A percentile compares a stretch with the other conserved stretches of the same genome.
These are phyloP conservation scores for Phenganax stokvisi DNA, from an alignment of 92 coral and sea anemone genomes.

Conservation along the genomic window DNA sequence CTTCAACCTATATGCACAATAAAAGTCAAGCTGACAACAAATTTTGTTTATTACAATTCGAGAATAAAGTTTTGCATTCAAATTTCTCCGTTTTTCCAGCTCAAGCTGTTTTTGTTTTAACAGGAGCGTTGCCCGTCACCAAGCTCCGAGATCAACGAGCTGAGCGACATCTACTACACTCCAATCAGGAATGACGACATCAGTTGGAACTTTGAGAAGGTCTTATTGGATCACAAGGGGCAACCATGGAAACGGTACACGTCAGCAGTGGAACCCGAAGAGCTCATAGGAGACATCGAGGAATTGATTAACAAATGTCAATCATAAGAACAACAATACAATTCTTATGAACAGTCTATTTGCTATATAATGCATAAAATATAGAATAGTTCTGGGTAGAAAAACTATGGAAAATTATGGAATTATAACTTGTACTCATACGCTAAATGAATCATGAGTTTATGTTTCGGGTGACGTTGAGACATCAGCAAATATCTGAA, in stretches of 20 bases:
- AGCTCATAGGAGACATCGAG: conserved; percentile 57
- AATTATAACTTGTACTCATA: neutral
- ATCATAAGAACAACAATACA: neutral
- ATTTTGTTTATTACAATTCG: too few relatives aligned
- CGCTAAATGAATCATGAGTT: neutral
- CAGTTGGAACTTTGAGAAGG: conserved; percentile 92
- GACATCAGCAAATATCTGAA: neutral
- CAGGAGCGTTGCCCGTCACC: conserved; percentile 77
- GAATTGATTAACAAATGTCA: conserved; percentile 51
- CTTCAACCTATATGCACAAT: too few relatives aligned
- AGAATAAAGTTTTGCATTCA: too few relatives aligned
- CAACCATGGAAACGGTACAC: conserved; percentile 80
- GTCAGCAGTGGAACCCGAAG: conserved; percentile 76
- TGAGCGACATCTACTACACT: conserved; percentile 55
- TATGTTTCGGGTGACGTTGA: neutral
- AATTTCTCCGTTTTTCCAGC: too few relatives aligned
- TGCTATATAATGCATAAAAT: too few relatives aligned
- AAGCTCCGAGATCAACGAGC: conserved; percentile 63
- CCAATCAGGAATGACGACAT: conserved; percentile 81
- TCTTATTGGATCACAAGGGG: conserved; percentile 75
- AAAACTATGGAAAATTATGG: too few relatives aligned
- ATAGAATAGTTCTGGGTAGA: too few relatives aligned
- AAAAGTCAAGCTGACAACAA: too few relatives aligned
- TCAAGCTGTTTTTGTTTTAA: neutral
- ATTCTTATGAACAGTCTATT: neutral